Evolutionary conservation across 2,888 invertebrate genomes (phyloP).

Genomic region (Timandra comae): DNA sequence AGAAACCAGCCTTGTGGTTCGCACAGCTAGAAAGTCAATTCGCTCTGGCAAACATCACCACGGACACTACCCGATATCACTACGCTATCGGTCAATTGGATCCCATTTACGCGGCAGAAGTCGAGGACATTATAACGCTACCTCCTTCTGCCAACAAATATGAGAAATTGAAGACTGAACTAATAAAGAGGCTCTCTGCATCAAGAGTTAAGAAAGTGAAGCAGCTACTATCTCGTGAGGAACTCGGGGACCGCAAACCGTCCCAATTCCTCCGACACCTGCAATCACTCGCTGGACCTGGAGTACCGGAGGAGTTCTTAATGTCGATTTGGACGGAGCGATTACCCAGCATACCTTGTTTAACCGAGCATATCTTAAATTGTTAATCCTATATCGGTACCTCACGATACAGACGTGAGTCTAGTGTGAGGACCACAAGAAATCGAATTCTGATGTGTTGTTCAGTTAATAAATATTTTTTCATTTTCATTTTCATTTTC

Average conservation of each 20-base stretch:
- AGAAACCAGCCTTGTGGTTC: slow-evolving; percentile 13
- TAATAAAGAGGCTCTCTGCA: slow-evolving; percentile 2
- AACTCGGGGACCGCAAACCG: slow-evolving; percentile 18
- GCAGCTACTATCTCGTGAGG: slow-evolving; percentile 15
- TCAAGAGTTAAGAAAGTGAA: slow-evolving; percentile 4
- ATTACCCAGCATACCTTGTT: slow-evolving; percentile 3
- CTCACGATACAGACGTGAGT: too few relatives aligned
- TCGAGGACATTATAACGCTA: not conserved
- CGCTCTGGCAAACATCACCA: slow-evolving; percentile 5
- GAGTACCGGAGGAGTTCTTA: slow-evolving; percentile 12
- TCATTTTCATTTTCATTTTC: too few relatives aligned
- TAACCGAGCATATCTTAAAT: too few relatives aligned
- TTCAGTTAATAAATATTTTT: too few relatives aligned
- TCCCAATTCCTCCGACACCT: slow-evolving; percentile 16
- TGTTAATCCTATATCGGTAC: too few relatives aligned
- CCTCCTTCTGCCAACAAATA: slow-evolving; percentile 5
- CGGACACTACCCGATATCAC: slow-evolving; percentile 12
- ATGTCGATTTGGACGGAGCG: slow-evolving; percentile 9
- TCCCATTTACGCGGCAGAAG: slow-evolving; percentile 1
- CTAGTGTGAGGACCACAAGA: too few relatives aligned
- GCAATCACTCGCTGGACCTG: slow-evolving; percentile 12
- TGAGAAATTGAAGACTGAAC: slow-evolving; percentile 8
- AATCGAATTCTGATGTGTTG: too few relatives aligned
- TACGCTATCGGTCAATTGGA: slow-evolving; percentile 6
- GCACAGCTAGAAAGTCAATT: slow-evolving; percentile 12